phyloP scores from a whole-genome alignment of 2,113 vertebrate species.

The Bubo scandiacus region DNA sequence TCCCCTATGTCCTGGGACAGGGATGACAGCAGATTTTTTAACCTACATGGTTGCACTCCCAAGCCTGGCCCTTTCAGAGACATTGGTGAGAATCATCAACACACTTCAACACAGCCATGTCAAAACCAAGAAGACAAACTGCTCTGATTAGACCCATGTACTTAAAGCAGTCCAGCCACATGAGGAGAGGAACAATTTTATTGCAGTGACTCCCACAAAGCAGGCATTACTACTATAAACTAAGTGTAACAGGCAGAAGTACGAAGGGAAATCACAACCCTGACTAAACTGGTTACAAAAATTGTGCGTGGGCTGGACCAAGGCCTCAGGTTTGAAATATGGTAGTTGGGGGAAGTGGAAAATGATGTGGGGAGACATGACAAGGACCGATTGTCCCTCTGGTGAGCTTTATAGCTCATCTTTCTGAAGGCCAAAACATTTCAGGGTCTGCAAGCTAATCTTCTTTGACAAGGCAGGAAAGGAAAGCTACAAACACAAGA shows the following conservation, averaged over 20 bases:
- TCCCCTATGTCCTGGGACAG: neutral
- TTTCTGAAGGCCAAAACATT: neutral
- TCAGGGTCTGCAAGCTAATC: neutral
- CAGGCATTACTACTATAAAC: neutral
- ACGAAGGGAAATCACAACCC: neutral
- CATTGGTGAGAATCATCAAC: neutral
- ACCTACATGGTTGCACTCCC: rapidly evolving
- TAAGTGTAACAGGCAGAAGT: neutral
- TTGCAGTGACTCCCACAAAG: neutral
- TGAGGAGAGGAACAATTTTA: neutral
- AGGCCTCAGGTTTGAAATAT: neutral
- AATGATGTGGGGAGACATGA: neutral
- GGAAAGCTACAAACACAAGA: neutral
- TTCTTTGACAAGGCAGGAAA: neutral
- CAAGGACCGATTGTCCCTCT: neutral
- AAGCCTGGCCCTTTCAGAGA: neutral
- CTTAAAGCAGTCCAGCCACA: neutral
- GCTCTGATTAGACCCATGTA: neutral
- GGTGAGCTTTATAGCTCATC: neutral
- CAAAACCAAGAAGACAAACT: neutral
- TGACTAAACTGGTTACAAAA: neutral
- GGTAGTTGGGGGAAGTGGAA: neutral
- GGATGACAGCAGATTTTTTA: neutral
- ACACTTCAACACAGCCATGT: rapidly evolving
- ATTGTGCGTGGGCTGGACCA: neutral